phyloP scores from a whole-genome alignment of 1,140 invertebrate genomes.

The Brachionus angularis region DNA sequence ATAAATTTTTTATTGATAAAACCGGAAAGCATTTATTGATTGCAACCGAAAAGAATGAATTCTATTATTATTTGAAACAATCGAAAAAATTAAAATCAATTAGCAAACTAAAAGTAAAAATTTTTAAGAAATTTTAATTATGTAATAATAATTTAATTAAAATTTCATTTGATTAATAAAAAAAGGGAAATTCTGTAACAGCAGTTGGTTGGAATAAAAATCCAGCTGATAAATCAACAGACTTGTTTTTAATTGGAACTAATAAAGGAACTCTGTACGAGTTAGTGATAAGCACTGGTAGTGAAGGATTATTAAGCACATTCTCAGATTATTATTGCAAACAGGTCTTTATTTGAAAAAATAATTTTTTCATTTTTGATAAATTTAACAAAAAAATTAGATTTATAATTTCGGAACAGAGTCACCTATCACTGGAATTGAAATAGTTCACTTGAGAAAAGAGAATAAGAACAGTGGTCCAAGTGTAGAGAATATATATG shows the following conservation, averaged over 20 bases:
- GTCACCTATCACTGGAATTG: slow-evolving; percentile 77
- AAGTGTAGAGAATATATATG: slow-evolving; percentile 65
- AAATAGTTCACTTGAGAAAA: slow-evolving; percentile 60
- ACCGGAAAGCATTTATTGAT: slow-evolving; percentile 78
- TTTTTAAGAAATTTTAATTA: neutral
- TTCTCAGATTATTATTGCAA: slow-evolving; percentile 77
- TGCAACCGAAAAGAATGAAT: slow-evolving; percentile 68
- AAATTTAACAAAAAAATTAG: no score
- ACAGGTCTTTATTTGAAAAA: slow-evolving; percentile 64
- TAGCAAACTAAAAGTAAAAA: slow-evolving; percentile 55
- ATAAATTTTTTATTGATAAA: slow-evolving; percentile 78
- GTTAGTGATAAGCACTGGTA: slow-evolving; percentile 74
- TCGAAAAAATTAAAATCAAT: slow-evolving; percentile 65
- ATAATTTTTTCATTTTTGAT: neutral
- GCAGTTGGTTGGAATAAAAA: slow-evolving; percentile 84
- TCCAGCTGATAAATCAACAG: slow-evolving; percentile 63
- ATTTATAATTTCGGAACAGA: slow-evolving; percentile 58
- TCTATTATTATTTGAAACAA: slow-evolving; percentile 71
- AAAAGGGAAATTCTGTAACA: slow-evolving; percentile 77
- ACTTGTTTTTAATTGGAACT: slow-evolving; percentile 79
- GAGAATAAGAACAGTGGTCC: slow-evolving; percentile 62
- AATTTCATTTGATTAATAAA: slow-evolving; percentile 45
- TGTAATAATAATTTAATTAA: neutral
- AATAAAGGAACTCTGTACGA: slow-evolving; percentile 83
- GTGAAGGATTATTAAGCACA: slow-evolving; percentile 73